A percentile compares a stretch with the other conserved stretches of the same genome.
phyloP scores from a whole-genome alignment of 2,888 invertebrate species.

The Lomographa bimaculata region DNA sequence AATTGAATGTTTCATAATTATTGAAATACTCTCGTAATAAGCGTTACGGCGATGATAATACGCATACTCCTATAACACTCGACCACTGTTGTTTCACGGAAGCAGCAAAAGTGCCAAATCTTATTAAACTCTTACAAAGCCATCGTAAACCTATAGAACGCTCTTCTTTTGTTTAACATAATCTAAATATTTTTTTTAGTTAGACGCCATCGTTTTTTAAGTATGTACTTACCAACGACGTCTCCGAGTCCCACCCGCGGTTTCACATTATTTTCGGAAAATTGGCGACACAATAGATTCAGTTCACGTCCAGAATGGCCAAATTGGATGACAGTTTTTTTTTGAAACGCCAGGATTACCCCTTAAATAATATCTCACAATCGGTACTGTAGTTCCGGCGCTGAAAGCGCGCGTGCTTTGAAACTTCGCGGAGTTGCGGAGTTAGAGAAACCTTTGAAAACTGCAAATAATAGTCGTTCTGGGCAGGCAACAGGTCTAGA shows the following conservation, averaged over 20 bases:
- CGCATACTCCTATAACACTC: neutral
- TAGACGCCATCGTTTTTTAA: no score
- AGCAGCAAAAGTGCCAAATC: constrained; percentile 35
- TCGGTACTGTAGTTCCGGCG: constrained; percentile 14
- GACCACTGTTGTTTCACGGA: constrained; percentile 15
- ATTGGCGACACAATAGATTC: constrained; percentile 3
- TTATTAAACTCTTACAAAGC: constrained; percentile 24
- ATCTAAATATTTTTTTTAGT: no score
- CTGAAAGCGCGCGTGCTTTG: constrained; percentile 15
- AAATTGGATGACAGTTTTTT: constrained; percentile 6
- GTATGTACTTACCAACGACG: constrained; percentile 17
- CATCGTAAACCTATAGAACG: constrained; percentile 1
- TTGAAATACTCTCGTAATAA: no score
- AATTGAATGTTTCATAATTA: no score
- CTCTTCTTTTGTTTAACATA: constrained; percentile 1
- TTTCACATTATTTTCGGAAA: constrained; percentile 12
- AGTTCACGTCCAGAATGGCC: neutral
- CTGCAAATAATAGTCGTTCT: neutral
- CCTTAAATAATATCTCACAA: constrained; percentile 12
- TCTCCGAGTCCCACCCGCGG: neutral
- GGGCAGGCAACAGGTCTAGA: neutral
- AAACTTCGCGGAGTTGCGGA: constrained; percentile 14
- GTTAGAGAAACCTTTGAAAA: neutral
- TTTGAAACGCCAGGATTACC: constrained; percentile 4
- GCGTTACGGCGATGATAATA: no score